phyloP scores from a whole-genome alignment of 2,888 invertebrate genomes.

The Parelbella ahira region DNA sequence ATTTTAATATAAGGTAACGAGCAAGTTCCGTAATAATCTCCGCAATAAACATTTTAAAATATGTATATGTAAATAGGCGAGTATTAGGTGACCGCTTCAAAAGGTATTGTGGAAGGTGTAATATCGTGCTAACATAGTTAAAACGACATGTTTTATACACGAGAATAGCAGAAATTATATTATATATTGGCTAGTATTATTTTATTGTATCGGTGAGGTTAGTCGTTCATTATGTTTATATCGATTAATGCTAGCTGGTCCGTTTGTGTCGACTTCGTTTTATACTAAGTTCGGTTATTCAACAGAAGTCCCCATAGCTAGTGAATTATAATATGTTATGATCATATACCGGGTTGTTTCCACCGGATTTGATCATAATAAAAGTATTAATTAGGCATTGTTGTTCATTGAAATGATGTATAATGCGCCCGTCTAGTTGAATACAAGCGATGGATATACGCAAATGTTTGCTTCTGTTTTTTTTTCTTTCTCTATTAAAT shows the following conservation, averaged over 20 bases:
- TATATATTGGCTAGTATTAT: constrained; percentile 18
- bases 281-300: no score
- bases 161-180: constrained; percentile 11
- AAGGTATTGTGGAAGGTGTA: constrained; percentile 13
- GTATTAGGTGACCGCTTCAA: constrained; percentile 18
- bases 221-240: constrained; percentile 9
- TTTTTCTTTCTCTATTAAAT: constrained; percentile 6
- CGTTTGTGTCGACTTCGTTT: no score
- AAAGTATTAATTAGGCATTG: constrained; percentile 22
- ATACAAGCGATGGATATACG: constrained; percentile 11
- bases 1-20: constrained; percentile 21
- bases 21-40: constrained; percentile 16
- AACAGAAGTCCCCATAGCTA: constrained; percentile 20
- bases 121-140: constrained; percentile 13
- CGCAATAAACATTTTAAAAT: constrained; percentile 15
- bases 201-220: constrained; percentile 9
- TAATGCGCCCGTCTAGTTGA: constrained; percentile 9
- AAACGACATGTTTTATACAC: constrained; percentile 1
- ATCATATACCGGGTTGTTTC: constrained; percentile 7
- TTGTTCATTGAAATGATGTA: constrained; percentile 14
- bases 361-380: constrained; percentile 8
- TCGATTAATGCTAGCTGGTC: constrained; percentile 6
- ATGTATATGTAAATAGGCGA: constrained; percentile 20
- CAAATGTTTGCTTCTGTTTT: constrained; percentile 11
- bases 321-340: constrained; percentile 21